These are phyloP conservation scores for Cephus rjabovi DNA, from an alignment of 2,888 invertebrate genomes.

Conservation along the genomic window DNA sequence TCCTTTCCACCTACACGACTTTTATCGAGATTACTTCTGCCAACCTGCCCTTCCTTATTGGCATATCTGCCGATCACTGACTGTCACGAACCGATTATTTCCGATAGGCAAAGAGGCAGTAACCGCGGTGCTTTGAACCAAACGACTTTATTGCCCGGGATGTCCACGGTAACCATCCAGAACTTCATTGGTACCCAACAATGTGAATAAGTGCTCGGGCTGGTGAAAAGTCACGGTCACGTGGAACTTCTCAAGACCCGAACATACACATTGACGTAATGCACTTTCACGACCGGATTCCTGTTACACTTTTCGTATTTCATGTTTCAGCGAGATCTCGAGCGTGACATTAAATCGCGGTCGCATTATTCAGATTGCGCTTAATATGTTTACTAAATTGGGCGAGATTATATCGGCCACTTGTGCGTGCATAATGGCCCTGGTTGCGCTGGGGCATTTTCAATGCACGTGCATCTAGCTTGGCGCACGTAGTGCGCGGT, in stretches of 20 bases:
- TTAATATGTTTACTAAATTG: conserved; percentile 58
- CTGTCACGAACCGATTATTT: conserved; percentile 41
- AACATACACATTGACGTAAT: background rate
- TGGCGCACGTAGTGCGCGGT: background rate
- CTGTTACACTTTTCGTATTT: background rate
- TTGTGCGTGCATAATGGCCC: conserved; percentile 46
- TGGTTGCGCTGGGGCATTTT: conserved; percentile 1
- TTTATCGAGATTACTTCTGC: conserved; percentile 33
- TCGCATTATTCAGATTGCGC: conserved; percentile 54
- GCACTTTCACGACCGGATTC: background rate
- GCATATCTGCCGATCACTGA: conserved; percentile 48
- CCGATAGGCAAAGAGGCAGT: conserved; percentile 32
- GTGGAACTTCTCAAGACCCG: background rate
- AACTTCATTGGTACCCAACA: background rate
- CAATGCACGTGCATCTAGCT: background rate
- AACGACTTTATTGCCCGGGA: conserved; percentile 7
- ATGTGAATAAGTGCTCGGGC: background rate
- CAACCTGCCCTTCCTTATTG: conserved; percentile 43
- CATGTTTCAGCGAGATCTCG: background rate
- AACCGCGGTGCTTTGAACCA: conserved; percentile 10
- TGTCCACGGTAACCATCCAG: background rate
- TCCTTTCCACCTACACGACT: conserved; percentile 20
- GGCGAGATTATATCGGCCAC: conserved; percentile 51
- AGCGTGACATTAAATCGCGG: conserved; percentile 45
- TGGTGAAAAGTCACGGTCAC: background rate